These are phyloP conservation scores for Actinia equina DNA, from an alignment of 64 coral and sea anemone genomes.

Conservation along the genomic window DNA sequence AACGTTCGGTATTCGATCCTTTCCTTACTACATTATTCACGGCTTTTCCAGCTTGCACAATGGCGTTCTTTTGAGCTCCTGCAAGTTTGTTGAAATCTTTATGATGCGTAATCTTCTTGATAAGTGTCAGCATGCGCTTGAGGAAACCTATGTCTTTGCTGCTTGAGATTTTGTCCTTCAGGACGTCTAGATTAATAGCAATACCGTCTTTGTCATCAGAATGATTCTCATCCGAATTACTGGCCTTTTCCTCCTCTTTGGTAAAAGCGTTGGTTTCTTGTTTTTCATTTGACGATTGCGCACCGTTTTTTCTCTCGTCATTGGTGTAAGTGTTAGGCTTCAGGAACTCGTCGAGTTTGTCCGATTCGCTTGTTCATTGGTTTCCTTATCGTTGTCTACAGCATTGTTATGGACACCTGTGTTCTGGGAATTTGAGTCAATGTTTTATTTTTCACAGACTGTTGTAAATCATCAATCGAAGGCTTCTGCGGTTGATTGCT, in stretches of 20 bases:
- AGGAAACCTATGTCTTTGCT: slow-evolving; percentile 82
- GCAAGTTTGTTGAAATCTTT: slow-evolving; percentile 85
- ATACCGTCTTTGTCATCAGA: not conserved
- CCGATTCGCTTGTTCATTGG: not conserved
- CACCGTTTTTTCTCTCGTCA: not conserved
- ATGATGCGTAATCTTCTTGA: slow-evolving; percentile 88
- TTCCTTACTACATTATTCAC: not conserved
- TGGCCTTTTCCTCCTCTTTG: not conserved
- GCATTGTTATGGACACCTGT: not conserved
- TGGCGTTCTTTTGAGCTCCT: slow-evolving; percentile 39
- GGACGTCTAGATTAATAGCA: slow-evolving; percentile 74
- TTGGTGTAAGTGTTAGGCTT: not conserved
- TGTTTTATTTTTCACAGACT: not conserved
- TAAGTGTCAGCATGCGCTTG: slow-evolving; percentile 73
- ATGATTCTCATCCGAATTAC: not conserved
- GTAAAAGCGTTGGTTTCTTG: not conserved
- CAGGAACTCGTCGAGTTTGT: slow-evolving; percentile 4
- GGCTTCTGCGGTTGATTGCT: not conserved
- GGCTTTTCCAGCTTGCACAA: slow-evolving; percentile 61
- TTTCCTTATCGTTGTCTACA: not conserved
- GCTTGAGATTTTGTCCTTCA: slow-evolving; percentile 80
- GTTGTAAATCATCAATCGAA: not conserved
- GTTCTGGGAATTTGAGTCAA: not conserved
- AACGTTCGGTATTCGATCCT: not conserved
- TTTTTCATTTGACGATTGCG: not conserved